Evolutionary conservation across 2,113 vertebrate species (phyloP), one percentile per base, ranked within the genome.

Genomic region (Arenaria interpres): DNA sequence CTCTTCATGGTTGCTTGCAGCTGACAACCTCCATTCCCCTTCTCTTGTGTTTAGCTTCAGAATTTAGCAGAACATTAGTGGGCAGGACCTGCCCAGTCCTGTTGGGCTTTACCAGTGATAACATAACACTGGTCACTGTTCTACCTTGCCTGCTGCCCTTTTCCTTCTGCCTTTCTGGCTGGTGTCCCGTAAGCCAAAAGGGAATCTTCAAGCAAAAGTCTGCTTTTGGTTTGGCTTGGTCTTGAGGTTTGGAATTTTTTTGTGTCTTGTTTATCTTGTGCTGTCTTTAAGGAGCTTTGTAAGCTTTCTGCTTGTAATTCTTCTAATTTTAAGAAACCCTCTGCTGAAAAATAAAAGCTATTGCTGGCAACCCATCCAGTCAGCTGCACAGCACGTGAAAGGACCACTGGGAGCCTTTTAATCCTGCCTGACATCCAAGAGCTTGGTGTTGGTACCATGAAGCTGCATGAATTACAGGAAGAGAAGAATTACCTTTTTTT

Each of bases 161-260:
- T 60, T 53, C 5, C 32, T 78, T 85, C 46, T 82, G 41, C 17
- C 2, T 83, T 78, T 63, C 45, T 81, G 30, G 19, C 37, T 94
- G 43, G 21, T 1, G 0, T 54, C 18, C 19, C 5, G 0, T 62
- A 74, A 46, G 24, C 39, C 60, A 89, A 72, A 74, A 20, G 35
- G 21, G 51, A 86, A 41, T 59, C 66, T 56, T 94, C 41, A 35
- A 21, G 6, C 33, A 25, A 66, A 81, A 30, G 12, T 74, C 32
- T 63, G 7, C n/a, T 81, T 73, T 84, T 88, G 50, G 77, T 90
- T 62, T 80, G 30, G 9, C 37, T 87, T 77, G 14, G 13, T 80
- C 45, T 57, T 68, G 17, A 41, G 23, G 14, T 32, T 74, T 73
- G 46, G 50, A 5, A 5, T 22, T 37, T 85, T 75, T 88, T 57